Base-by-base conservation (phyloP, 2,797 vertebrate genomes). In the Anableps anableps region DNA sequence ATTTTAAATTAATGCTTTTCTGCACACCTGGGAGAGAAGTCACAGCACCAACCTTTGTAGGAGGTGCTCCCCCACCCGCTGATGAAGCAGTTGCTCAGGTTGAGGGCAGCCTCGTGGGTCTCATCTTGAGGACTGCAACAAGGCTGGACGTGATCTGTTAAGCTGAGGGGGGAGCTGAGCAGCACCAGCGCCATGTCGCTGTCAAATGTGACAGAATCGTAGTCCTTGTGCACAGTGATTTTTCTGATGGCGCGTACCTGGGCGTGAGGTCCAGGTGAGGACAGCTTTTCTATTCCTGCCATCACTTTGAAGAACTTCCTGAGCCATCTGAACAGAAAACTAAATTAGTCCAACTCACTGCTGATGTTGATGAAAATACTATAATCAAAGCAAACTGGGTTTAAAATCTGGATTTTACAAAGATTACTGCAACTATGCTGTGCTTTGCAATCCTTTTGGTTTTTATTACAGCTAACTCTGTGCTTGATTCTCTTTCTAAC, bases 11-110 rank as follows among this genome's bases (percentile, higher is more conserved):
- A 34, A 55, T 17, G 36, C 14, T 68, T 21, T 47, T 47, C 26
- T 29, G 43, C 70, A 45, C 70, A 72, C 45, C 45, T 10, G 16
- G 17, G 29, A 29, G 29, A 31, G 19, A 29, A 19, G 21, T 48
- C 19, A 64, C 62, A 9, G 64, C 14, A 89, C 91, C 71, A 53
- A 94, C 93, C 93, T 82, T 77, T 70, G 43, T 71, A 83, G 43
- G 21, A 51, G 3, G 41, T 73, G 83, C 86, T 91, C 21, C 92
- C 94, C 93, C 92, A 94, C 19, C 93, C 93, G 13, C 76, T 89
- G 85, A 95, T 82, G 88, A 90, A 95, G 78, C 93, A 95, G 68
- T 80, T 82, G 74, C 77, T 89, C 76, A 94, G 85, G 84, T 76
- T 86, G 34, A 95, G 90, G 14, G 0, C 43, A 11, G 23, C 16